Evolutionary conservation across 2,888 invertebrate species (phyloP).

Genomic region (Notodonta ziczac): DNA sequence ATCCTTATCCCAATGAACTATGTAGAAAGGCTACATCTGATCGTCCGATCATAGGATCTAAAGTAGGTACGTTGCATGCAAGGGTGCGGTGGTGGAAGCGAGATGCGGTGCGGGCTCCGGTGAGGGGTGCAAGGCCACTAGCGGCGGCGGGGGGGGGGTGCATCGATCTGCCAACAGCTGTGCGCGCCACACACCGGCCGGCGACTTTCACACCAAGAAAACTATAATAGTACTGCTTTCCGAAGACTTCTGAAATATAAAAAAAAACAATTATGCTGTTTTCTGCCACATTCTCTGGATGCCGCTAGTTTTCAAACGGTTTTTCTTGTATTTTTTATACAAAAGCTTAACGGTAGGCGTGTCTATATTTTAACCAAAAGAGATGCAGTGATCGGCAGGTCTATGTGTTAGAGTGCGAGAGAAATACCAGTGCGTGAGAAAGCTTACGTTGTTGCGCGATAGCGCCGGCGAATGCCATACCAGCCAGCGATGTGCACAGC

Average conservation of each 20-base stretch:
- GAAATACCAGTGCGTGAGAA: not conserved
- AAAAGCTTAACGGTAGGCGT: constrained; percentile 11
- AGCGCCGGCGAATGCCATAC: not conserved
- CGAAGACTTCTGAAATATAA: not conserved
- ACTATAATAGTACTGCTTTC: constrained; percentile 5
- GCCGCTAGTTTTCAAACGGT: not conserved
- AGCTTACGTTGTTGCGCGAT: not conserved
- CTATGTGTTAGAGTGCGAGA: not conserved
- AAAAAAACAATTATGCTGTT: constrained; percentile 11
- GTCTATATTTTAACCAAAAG: constrained; percentile 1
- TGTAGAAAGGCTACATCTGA: too few relatives aligned
- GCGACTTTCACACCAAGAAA: constrained; percentile 7
- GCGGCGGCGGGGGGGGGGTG: constrained; percentile 10
- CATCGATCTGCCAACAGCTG: constrained; percentile 41
- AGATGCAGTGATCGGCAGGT: not conserved
- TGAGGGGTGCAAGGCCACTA: constrained; percentile 12
- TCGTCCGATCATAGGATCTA: too few relatives aligned
- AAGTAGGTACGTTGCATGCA: not conserved
- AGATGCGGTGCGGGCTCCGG: too few relatives aligned
- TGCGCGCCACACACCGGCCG: constrained; percentile 19
- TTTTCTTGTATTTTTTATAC: not conserved
- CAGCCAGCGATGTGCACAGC: too few relatives aligned
- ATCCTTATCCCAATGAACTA: too few relatives aligned
- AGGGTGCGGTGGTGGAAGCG: not conserved
- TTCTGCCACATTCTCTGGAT: not conserved